Conservation (phyloP, 1,140 invertebrate species). For the Bathynomus jamesi region DNA sequence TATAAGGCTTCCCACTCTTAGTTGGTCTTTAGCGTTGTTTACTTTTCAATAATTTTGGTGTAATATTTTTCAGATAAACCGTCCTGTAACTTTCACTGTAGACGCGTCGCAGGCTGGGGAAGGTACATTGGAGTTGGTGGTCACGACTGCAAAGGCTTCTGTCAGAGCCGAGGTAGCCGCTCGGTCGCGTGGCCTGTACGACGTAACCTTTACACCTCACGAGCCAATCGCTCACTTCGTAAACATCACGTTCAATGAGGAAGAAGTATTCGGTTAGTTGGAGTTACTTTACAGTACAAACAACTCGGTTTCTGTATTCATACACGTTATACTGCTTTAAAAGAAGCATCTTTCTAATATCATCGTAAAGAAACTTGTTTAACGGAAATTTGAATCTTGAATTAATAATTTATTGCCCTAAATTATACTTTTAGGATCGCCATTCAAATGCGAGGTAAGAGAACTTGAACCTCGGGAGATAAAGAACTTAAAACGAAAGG, state of each 20-base stretch:
- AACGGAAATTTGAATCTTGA: no score
- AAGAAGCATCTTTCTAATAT: no score
- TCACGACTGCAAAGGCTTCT: constrained; percentile 74
- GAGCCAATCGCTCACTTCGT: constrained; percentile 83
- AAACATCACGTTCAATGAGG: constrained; percentile 94
- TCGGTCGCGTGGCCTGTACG: constrained; percentile 82
- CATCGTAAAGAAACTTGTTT: no score
- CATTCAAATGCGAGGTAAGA: constrained; percentile 63
- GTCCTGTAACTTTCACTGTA: constrained; percentile 81
- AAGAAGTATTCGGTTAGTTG: constrained; percentile 67
- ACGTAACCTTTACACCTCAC: constrained; percentile 92
- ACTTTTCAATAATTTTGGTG: no score
- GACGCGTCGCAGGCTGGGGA: constrained; percentile 93
- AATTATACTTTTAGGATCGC: constrained; percentile 58
- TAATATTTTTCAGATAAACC: constrained; percentile 55
- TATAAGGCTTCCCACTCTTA: no score
- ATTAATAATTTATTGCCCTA: no score
- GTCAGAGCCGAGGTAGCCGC: constrained; percentile 62
- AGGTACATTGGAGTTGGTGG: constrained; percentile 87
- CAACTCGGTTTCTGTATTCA: no score
- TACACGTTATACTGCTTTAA: no score
- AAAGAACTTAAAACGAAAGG: constrained; percentile 40
- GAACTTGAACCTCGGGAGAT: constrained; percentile 45
- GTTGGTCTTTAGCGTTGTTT: no score
- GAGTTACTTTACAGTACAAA: no score